phyloP scores from a whole-genome alignment of 2,888 invertebrate species.

The Lasioglossum morio region DNA sequence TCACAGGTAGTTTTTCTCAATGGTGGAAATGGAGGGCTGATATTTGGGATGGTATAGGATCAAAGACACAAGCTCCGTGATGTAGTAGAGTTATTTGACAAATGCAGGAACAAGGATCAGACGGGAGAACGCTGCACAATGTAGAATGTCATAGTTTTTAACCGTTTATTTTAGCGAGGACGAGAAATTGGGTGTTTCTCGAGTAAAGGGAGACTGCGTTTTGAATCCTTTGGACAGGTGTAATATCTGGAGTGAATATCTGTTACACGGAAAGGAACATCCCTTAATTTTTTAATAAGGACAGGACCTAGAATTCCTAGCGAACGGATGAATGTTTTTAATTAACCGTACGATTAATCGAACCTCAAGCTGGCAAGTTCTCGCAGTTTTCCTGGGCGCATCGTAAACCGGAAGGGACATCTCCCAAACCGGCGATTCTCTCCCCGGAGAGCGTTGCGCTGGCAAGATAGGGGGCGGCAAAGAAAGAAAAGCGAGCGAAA shows the following conservation, averaged over 20 bases:
- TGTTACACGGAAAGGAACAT: neutral
- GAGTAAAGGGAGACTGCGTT: neutral
- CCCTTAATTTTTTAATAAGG: neutral
- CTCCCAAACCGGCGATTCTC: neutral
- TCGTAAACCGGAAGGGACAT: neutral
- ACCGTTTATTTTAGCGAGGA: neutral
- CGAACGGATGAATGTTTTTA: neutral
- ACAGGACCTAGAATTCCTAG: neutral
- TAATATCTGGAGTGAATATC: too few relatives aligned
- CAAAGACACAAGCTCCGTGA: neutral
- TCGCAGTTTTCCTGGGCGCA: neutral
- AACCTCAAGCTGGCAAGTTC: neutral
- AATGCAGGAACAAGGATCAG: neutral
- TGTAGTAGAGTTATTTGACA: neutral
- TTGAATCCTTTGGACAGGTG: too few relatives aligned
- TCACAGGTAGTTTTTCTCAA: neutral
- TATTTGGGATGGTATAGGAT: neutral
- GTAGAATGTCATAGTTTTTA: too few relatives aligned
- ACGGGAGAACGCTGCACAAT: neutral
- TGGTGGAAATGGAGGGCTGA: neutral
- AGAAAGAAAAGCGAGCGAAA: constrained; percentile 9
- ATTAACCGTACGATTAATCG: neutral
- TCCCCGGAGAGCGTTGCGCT: neutral
- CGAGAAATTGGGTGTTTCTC: neutral
- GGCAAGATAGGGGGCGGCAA: neutral